Percentiles rank a stretch among this genome's conserved stretches.
These are phyloP conservation scores for Acromyrmex echinatior DNA, from an alignment of 1,140 invertebrate genomes.

Conservation along the genomic window DNA sequence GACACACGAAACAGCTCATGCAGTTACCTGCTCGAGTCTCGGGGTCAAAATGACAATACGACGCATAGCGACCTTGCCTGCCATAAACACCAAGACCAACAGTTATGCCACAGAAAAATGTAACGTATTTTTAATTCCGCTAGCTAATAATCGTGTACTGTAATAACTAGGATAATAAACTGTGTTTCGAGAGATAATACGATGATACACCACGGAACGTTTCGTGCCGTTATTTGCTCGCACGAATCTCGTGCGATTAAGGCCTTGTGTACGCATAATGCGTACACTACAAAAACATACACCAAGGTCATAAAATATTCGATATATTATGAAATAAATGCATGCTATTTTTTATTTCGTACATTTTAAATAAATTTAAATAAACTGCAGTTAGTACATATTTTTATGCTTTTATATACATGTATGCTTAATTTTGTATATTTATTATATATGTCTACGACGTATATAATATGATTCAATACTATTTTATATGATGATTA, in stretches of 20 bases:
- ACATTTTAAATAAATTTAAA: not conserved
- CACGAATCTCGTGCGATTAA: not conserved
- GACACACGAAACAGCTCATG: not conserved
- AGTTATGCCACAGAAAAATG: not conserved
- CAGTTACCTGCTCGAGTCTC: not conserved
- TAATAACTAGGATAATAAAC: slow-evolving; percentile 1
- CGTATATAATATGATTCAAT: not conserved
- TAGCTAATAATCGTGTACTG: not conserved
- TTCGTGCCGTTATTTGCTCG: not conserved
- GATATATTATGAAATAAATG: not conserved
- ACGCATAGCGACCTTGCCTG: not conserved
- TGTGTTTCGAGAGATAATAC: not conserved
- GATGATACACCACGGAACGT: not conserved
- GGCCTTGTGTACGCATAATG: not conserved
- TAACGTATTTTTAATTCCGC: slow-evolving; percentile 14
- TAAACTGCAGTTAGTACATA: not conserved
- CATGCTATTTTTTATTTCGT: not conserved
- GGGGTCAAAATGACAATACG: not conserved
- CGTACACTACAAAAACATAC: not conserved
- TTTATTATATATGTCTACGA: not conserved
- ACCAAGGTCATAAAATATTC: not conserved
- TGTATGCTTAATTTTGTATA: not conserved
- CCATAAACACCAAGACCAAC: not conserved
- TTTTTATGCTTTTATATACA: not conserved
- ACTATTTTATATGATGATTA: not conserved